Conservation (phyloP, 2,888 invertebrate genomes). For the Balanococcus diminutus region DNA sequence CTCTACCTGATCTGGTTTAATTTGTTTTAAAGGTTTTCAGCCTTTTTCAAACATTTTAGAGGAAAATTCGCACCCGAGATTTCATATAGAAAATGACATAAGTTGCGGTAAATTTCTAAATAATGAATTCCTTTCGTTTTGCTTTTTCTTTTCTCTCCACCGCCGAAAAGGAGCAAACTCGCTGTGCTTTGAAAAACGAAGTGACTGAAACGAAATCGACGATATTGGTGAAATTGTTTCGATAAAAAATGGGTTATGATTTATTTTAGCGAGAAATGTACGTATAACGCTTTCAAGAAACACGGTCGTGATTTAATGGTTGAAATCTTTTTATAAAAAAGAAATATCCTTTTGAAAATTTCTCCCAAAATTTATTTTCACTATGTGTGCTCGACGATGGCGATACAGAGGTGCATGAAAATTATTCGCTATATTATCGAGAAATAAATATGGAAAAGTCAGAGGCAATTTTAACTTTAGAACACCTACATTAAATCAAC, state of each 20-base stretch:
- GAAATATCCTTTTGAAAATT: background rate
- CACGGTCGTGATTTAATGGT: background rate
- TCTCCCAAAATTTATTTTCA: background rate
- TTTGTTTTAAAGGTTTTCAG: background rate
- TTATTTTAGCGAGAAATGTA: background rate
- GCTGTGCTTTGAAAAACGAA: background rate
- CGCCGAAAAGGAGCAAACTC: background rate
- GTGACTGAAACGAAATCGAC: background rate
- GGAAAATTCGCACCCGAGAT: background rate
- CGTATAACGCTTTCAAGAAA: background rate
- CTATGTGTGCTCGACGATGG: background rate
- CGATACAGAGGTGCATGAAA: background rate
- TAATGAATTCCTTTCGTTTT: background rate
- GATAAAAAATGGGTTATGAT: background rate
- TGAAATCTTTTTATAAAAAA: background rate
- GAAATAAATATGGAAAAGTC: background rate
- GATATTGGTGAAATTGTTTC: constrained; percentile 1
- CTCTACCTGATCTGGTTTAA: background rate
- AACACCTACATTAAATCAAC: background rate
- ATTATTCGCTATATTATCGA: background rate
- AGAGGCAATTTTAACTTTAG: background rate
- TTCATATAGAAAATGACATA: background rate
- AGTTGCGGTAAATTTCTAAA: background rate
- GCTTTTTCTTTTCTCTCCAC: background rate
- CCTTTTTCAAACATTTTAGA: background rate